Evolutionary conservation across 2,888 invertebrate species (phyloP).

Genomic region (Sinotaia quadrata): DNA sequence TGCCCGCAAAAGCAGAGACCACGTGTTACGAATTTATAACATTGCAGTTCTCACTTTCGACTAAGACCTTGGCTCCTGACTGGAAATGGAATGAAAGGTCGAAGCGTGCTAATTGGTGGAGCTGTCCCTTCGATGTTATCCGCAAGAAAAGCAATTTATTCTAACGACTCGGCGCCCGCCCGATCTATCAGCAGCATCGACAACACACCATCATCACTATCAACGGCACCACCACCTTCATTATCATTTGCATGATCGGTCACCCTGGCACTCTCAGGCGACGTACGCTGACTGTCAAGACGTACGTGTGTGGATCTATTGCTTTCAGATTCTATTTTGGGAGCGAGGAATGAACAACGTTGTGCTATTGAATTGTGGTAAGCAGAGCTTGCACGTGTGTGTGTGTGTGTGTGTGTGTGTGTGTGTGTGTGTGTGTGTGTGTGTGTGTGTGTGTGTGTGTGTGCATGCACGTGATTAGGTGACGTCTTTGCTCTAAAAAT

Average conservation of each 20-base stretch:
- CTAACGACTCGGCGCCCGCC: conserved; percentile 19
- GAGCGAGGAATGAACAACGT: background rate
- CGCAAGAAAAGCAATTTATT: conserved; percentile 16
- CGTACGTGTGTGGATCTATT: too few species aligned
- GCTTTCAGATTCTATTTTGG: too few species aligned
- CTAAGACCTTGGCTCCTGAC: too few species aligned
- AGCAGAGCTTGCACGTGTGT: background rate
- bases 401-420: background rate
- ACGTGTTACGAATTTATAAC: too few species aligned
- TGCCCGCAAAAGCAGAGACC: too few species aligned
- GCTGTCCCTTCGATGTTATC: conserved; percentile 27
- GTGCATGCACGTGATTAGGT: background rate
- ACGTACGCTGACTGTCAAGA: too few species aligned
- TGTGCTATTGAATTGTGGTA: background rate
- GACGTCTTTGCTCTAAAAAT: too few species aligned
- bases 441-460: background rate
- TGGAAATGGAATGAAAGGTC: too few species aligned
- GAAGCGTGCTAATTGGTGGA: too few species aligned
- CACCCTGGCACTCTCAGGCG: background rate
- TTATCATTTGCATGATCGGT: too few species aligned
- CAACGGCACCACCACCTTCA: conserved; percentile 3
- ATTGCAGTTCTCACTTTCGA: too few species aligned
- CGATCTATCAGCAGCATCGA: conserved; percentile 2
- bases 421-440: background rate
- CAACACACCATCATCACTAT: background rate